A percentile compares a stretch with the other conserved stretches of the same genome.
These are phyloP conservation scores for Apodemus sylvaticus DNA, from an alignment of 2,113 vertebrate species.

Conservation along the genomic window DNA sequence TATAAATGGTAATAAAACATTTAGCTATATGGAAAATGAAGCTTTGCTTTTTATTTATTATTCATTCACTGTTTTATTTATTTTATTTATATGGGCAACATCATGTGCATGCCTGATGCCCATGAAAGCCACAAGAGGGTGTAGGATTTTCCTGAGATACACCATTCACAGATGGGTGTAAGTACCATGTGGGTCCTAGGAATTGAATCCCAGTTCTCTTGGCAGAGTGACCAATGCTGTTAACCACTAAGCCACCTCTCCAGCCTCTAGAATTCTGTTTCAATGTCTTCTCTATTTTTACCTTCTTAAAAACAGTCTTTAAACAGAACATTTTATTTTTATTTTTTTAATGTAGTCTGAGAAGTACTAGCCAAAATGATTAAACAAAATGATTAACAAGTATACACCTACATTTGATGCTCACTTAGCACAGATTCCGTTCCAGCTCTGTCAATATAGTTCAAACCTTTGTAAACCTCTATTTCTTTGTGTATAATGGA, in stretches of 20 bases:
- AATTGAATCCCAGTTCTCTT: background rate
- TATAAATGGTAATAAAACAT: background rate
- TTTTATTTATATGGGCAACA: background rate
- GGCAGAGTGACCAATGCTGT: background rate
- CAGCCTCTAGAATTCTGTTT: background rate
- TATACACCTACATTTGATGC: background rate
- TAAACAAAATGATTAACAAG: constrained; percentile 34
- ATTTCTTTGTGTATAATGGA: background rate
- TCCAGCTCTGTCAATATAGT: background rate
- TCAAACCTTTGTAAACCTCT: background rate
- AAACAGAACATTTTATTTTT: background rate
- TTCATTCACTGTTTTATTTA: background rate
- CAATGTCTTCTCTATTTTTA: background rate
- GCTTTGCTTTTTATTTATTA: background rate
- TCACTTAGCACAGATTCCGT: background rate
- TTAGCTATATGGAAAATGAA: constrained; percentile 40
- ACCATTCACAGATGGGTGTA: background rate
- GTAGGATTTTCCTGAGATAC: background rate
- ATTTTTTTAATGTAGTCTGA: background rate
- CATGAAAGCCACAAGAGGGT: background rate
- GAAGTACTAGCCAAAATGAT: background rate
- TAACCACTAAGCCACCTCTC: background rate
- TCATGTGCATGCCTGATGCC: background rate
- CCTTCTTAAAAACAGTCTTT: background rate
- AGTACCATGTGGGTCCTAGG: background rate